phyloP scores from a whole-genome alignment of 1,140 invertebrate species.

The Eurosta solidaginis region DNA sequence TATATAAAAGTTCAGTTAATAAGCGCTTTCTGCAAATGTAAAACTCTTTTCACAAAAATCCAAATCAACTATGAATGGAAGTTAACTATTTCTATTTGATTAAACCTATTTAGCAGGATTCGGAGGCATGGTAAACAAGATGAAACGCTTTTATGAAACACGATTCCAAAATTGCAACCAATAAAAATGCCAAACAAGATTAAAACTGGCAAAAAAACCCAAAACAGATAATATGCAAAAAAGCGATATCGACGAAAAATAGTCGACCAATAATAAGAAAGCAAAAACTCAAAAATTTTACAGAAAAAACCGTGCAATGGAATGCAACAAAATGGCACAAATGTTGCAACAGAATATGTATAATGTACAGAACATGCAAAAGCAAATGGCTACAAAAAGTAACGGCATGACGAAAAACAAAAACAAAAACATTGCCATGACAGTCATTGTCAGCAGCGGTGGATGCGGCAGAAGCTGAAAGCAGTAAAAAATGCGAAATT shows the following conservation, averaged over 20 bases:
- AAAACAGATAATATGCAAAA: neutral
- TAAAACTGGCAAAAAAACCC: neutral
- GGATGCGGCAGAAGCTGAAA: neutral
- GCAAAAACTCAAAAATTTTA: conserved; percentile 20
- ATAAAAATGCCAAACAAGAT: conserved; percentile 25
- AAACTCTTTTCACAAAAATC: conserved; percentile 2
- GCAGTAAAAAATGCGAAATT: conserved; percentile 49
- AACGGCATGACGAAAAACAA: neutral
- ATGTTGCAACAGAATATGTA: conserved; percentile 28
- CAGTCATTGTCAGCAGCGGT: conserved; percentile 7
- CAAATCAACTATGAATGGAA: neutral
- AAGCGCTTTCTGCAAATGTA: neutral
- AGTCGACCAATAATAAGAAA: neutral
- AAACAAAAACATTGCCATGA: neutral
- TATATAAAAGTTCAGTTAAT: no score
- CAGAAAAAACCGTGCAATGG: neutral
- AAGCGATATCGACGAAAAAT: neutral
- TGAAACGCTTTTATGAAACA: conserved; percentile 35
- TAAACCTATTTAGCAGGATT: neutral
- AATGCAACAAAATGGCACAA: conserved; percentile 28
- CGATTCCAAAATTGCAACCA: conserved; percentile 31
- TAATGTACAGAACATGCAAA: neutral
- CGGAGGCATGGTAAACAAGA: neutral
- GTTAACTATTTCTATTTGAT: neutral
- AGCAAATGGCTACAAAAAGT: neutral